These are phyloP conservation scores for Callorhinus ursinus DNA, from an alignment of 2,113 vertebrate species.

Conservation along the genomic window DNA sequence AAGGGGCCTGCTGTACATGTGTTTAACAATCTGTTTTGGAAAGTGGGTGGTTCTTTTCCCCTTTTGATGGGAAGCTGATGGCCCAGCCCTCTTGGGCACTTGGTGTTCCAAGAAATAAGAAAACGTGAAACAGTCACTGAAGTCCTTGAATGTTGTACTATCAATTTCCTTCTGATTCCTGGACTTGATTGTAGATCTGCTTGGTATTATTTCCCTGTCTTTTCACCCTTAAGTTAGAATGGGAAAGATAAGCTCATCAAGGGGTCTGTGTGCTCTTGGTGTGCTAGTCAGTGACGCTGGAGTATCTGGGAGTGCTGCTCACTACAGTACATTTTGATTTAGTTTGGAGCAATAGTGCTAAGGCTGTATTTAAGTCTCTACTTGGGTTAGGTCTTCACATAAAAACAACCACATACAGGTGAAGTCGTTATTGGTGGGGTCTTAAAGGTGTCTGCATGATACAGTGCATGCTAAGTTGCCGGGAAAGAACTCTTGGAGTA, in stretches of 20 bases:
- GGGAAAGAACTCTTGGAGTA: not conserved
- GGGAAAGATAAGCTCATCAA: not conserved
- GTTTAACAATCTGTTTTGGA: conserved; percentile 73
- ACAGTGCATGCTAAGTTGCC: not conserved
- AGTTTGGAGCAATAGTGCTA: not conserved
- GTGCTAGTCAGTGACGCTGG: not conserved
- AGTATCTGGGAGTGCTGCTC: not conserved
- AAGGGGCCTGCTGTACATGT: conserved; percentile 72
- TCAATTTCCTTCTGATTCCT: not conserved
- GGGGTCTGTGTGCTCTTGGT: not conserved
- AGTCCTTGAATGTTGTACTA: not conserved
- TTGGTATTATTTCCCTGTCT: not conserved
- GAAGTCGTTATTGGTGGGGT: not conserved
- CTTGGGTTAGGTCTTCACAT: not conserved
- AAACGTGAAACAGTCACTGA: conserved; percentile 16
- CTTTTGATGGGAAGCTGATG: conserved; percentile 63
- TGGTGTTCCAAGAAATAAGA: conserved; percentile 58
- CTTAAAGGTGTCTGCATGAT: not conserved
- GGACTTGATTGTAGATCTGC: not conserved
- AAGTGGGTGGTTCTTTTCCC: conserved; percentile 79
- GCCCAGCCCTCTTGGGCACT: conserved; percentile 70
- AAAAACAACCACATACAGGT: not conserved
- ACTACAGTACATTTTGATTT: not conserved
- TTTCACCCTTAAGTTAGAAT: not conserved
- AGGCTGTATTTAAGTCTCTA: not conserved